Percentiles rank a stretch among this genome's conserved stretches.
Conservation (phyloP, 2,888 invertebrate genomes). For the Andrena dorsata region DNA sequence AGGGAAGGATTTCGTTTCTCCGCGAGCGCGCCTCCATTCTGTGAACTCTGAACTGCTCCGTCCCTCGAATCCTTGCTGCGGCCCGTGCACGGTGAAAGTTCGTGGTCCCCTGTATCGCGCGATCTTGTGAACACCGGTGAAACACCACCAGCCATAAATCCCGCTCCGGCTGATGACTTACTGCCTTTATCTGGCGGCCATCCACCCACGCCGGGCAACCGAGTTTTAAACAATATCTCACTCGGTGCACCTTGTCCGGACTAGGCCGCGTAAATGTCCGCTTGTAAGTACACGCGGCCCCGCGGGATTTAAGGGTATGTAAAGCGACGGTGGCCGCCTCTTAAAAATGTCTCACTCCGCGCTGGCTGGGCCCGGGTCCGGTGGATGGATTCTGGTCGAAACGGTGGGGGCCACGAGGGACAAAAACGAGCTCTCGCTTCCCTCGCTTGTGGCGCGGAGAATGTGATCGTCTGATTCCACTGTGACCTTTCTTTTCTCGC, state of each 20-base stretch:
- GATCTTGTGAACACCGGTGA: constrained; percentile 40
- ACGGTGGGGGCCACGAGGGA: not conserved
- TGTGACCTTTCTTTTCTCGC: too few species aligned
- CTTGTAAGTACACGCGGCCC: constrained; percentile 37
- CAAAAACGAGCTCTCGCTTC: too few species aligned
- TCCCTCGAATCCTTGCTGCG: constrained; percentile 16
- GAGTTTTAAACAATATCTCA: constrained; percentile 65
- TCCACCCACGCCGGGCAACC: constrained; percentile 57
- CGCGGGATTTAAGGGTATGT: constrained; percentile 40
- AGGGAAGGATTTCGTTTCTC: constrained; percentile 3
- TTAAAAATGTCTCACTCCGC: constrained; percentile 41
- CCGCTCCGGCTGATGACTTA: constrained; percentile 53
- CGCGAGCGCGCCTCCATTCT: not conserved
- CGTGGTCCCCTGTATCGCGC: constrained; percentile 36
- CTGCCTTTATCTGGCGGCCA: constrained; percentile 53
- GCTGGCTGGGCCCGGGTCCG: not conserved
- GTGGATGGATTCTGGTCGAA: not conserved
- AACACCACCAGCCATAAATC: constrained; percentile 54
- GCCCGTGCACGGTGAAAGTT: constrained; percentile 49
- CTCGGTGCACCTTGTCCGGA: constrained; percentile 40
- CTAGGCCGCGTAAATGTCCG: constrained; percentile 25
- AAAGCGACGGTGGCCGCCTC: constrained; percentile 28
- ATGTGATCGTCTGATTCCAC: too few species aligned
- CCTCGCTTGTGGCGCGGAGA: too few species aligned
- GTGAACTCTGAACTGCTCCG: constrained; percentile 49